Conservation (phyloP, 2,797 vertebrate genomes). For the Microchirus variegatus region DNA sequence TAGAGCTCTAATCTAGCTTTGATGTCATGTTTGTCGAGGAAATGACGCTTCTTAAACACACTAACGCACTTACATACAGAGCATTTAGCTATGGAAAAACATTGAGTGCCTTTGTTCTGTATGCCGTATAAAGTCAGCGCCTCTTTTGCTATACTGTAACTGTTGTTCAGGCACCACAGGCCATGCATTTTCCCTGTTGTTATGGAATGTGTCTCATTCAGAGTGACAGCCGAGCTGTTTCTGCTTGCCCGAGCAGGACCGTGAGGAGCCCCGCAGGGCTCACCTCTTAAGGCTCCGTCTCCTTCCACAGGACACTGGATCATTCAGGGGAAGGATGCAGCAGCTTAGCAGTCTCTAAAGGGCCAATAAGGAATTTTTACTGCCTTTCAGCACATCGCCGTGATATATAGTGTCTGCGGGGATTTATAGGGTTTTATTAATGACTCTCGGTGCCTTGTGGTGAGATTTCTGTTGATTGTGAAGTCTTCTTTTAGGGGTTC, state of each 20-base stretch:
- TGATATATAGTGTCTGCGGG: neutral
- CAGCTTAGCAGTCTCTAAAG: conserved; percentile 11
- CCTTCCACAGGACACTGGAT: conserved; percentile 36
- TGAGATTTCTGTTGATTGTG: neutral
- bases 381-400: neutral
- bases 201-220: conserved; percentile 70
- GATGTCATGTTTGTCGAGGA: conserved; percentile 32
- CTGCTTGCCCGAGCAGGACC: conserved; percentile 78
- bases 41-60: conserved; percentile 19
- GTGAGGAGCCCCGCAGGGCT: conserved; percentile 65
- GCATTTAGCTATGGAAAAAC: conserved; percentile 11
- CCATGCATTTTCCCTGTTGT: conserved; percentile 59
- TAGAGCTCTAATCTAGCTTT: conserved; percentile 12
- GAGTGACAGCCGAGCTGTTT: conserved; percentile 62
- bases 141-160: conserved; percentile 47
- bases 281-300: conserved; percentile 51
- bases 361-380: conserved; percentile 1
- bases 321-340: conserved; percentile 23
- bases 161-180: conserved; percentile 53
- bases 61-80: too few species aligned
- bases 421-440: neutral
- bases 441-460: neutral
- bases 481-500: neutral
- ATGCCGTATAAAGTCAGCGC: neutral
- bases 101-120: neutral